phyloP scores from a whole-genome alignment of 2,888 invertebrate species.

The Caenorhabditis sinica region DNA sequence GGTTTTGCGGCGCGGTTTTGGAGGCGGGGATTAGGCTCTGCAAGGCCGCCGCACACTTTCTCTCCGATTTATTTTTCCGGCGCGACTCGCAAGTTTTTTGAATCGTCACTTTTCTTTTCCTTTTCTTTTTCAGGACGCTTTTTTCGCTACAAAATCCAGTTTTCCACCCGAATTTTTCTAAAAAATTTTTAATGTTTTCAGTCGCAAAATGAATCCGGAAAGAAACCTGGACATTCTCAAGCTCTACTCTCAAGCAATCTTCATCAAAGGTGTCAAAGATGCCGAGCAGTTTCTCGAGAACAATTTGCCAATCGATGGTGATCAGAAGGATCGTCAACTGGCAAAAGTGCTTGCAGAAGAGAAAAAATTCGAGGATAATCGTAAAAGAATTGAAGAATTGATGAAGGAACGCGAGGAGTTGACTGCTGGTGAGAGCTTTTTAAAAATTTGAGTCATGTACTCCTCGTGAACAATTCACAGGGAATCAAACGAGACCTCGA shows the following conservation, averaged over 20 bases:
- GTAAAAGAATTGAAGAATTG: conserved; percentile 6
- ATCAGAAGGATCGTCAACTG: conserved; percentile 21
- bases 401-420: conserved; percentile 16
- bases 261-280: conserved; percentile 19
- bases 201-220: conserved; percentile 17
- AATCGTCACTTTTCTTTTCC: neutral
- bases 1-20: conserved; percentile 36
- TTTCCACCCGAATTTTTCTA: neutral
- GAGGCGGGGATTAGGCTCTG: conserved; percentile 31
- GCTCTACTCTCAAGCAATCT: conserved; percentile 27
- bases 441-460: neutral
- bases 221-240: conserved; percentile 14
- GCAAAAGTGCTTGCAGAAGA: conserved; percentile 34
- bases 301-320: neutral
- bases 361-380: conserved; percentile 43
- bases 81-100: conserved; percentile 14
- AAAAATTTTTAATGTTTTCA: conserved; percentile 8
- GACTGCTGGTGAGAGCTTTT: conserved; percentile 10
- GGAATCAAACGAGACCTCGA: no score
- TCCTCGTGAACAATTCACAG: no score
- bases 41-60: conserved; percentile 31
- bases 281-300: conserved; percentile 42
- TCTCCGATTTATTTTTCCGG: conserved; percentile 4
- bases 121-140: conserved; percentile 1
- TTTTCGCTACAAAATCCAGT: no score